Evolutionary conservation across 2,888 invertebrate species (phyloP).

Genomic region (Erebia aethiops): DNA sequence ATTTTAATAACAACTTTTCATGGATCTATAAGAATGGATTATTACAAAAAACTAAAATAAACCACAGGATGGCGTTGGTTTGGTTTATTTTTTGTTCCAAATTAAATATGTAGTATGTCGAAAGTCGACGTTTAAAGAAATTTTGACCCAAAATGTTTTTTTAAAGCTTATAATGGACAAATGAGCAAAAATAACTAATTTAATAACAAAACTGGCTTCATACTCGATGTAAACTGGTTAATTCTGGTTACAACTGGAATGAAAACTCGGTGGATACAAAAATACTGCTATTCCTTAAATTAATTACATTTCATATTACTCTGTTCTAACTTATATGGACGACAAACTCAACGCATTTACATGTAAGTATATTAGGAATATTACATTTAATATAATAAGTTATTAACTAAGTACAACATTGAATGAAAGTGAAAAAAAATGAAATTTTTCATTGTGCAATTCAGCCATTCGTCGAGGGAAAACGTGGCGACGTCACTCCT

Average conservation of each 20-base stretch:
- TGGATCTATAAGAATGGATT: no score
- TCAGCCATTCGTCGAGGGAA: slow-evolving; percentile 95
- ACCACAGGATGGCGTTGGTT: no score
- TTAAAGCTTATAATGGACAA: no score
- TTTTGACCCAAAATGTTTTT: no score
- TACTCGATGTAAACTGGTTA: slow-evolving; percentile 19
- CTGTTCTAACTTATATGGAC: slow-evolving; percentile 15
- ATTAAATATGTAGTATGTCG: no score
- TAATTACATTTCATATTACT: slow-evolving; percentile 8
- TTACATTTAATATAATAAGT: neutral
- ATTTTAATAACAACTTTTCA: no score
- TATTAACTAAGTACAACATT: no score
- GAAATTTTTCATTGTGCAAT: slow-evolving; percentile 83
- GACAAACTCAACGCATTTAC: slow-evolving; percentile 17
- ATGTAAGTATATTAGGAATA: slow-evolving; percentile 1
- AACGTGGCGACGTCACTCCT: slow-evolving; percentile 90
- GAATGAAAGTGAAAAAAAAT: slow-evolving; percentile 9
- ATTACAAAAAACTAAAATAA: no score
- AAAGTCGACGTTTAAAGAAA: no score
- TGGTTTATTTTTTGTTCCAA: no score
- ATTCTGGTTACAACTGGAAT: slow-evolving; percentile 49
- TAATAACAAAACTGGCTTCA: neutral
- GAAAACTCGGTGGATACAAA: slow-evolving; percentile 62
- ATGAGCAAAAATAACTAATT: neutral
- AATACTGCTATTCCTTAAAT: slow-evolving; percentile 49